Conservation (phyloP, 2,888 invertebrate genomes). For the Allygus modestus region DNA sequence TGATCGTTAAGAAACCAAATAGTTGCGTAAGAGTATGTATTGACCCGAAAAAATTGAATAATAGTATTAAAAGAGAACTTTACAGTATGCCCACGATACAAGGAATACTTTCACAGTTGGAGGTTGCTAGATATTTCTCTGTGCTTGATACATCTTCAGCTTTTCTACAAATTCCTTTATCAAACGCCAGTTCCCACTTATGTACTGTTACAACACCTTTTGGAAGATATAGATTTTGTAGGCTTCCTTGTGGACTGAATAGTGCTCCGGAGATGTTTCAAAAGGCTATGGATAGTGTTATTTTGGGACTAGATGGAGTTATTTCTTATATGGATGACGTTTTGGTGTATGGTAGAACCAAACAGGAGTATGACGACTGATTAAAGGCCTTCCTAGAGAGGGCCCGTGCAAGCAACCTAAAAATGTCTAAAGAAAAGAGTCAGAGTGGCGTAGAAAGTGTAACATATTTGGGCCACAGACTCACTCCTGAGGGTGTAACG, state of each 20-base stretch:
- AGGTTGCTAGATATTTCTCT: neutral
- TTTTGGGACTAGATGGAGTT: slow-evolving; percentile 63
- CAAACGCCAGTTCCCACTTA: slow-evolving; percentile 65
- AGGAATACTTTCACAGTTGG: slow-evolving; percentile 1
- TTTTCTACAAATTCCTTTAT: slow-evolving; percentile 69
- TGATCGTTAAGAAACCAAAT: slow-evolving; percentile 10
- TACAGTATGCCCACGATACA: neutral
- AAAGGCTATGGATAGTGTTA: slow-evolving; percentile 61
- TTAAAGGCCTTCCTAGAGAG: slow-evolving; percentile 69
- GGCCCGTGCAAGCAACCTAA: slow-evolving; percentile 68
- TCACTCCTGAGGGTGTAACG: slow-evolving; percentile 67
- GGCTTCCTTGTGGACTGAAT: slow-evolving; percentile 68
- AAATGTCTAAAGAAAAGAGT: slow-evolving; percentile 71
- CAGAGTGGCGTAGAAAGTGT: slow-evolving; percentile 67
- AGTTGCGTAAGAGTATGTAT: neutral
- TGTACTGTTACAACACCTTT: slow-evolving; percentile 68
- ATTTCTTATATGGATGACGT: slow-evolving; percentile 62
- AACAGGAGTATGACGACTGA: slow-evolving; percentile 70
- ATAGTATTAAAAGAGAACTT: neutral
- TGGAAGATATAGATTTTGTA: slow-evolving; percentile 67
- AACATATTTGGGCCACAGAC: slow-evolving; percentile 70
- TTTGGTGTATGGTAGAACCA: slow-evolving; percentile 67
- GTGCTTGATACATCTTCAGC: slow-evolving; percentile 55
- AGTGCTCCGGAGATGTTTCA: slow-evolving; percentile 43
- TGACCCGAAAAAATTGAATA: neutral